phyloP scores from a whole-genome alignment of 1,140 invertebrate genomes.

The Caerostris extrusa region DNA sequence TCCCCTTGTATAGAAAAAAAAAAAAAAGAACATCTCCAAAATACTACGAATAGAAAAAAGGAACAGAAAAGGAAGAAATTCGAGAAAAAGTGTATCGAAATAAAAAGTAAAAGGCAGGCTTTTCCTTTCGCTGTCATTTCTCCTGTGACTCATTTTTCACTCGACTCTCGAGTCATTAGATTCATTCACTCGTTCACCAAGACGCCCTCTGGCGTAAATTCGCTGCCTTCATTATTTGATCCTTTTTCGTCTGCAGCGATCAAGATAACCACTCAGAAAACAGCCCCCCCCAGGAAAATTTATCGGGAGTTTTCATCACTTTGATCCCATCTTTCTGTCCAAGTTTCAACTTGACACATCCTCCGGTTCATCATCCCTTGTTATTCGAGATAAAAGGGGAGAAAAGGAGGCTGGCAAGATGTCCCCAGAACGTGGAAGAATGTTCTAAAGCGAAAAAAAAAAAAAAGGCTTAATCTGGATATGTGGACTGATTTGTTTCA shows the following conservation, averaged over 20 bases:
- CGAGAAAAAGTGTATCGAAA: not conserved
- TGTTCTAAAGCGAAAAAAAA: too few relatives aligned
- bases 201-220: not conserved
- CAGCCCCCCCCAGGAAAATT: not conserved
- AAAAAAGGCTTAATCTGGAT: too few relatives aligned
- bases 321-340: not conserved
- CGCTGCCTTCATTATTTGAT: constrained; percentile 14
- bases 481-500: too few relatives aligned
- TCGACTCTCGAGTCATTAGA: not conserved
- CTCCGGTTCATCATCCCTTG: not conserved
- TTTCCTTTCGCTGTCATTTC: not conserved
- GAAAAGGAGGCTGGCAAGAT: not conserved
- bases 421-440: too few relatives aligned
- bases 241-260: not conserved
- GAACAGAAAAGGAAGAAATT: not conserved
- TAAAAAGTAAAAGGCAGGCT: not conserved
- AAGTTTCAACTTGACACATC: not conserved
- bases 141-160: not conserved
- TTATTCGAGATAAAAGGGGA: not conserved
- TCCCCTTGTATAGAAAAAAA: not conserved
- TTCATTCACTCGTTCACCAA: not conserved
- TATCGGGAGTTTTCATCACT: not conserved
- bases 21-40: too few relatives aligned
- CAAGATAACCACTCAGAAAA: not conserved
- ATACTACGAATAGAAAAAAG: not conserved